Base-by-base conservation (phyloP, 2,113 vertebrate genomes). In the Henicopernis longicauda region DNA sequence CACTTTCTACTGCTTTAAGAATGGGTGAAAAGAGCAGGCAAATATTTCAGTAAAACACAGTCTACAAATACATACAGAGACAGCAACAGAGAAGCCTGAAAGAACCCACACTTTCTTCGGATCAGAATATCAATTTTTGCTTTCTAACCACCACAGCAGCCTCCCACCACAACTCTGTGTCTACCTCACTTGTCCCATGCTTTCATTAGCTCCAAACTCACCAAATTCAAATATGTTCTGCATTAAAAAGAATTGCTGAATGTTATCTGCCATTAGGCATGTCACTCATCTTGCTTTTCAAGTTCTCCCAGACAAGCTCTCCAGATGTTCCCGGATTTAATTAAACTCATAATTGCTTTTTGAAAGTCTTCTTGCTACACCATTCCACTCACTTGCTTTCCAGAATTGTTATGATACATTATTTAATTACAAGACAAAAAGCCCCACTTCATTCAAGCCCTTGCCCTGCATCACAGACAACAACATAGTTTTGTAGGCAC, bases 261-360 rank as follows among this genome's bases (percentile, higher is more conserved):
- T 42, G 44, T 87, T 86, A 89, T 80, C 93, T 94, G 86, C 58
- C 6, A 1, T 65, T 80, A 76, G 7, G 76, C 77, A 40, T 31
- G 47, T 66, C 21, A 6, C 86, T 72, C 58, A 38, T 76, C 11
- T 23, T 49, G 81, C 93, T 95, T 94, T 91, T 95, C 93, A 76
- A 91, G 91, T 80, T 92, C 70, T 96, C 71, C 66, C 59, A 92
- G 74, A 67, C 73, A 87, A 92, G 73, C 45, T 93, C 77, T 91
- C 86, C 91, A 95, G 89, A 95, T 82, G 91, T 77, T 94, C 66
- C 93, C 89, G 66, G 34, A 89, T 94, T 95, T 92, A 90, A 94
- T 95, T 95, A 95, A 84, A 89, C 34, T 47, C 58, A 3, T 89
- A 93, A 92, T 84, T 91, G 66, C 89, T 79, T 87, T 93, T 78